Percentiles rank a stretch among this genome's conserved stretches.
Evolutionary conservation across 2,113 vertebrate species (phyloP).

Genomic region (Callospermophilus lateralis): DNA sequence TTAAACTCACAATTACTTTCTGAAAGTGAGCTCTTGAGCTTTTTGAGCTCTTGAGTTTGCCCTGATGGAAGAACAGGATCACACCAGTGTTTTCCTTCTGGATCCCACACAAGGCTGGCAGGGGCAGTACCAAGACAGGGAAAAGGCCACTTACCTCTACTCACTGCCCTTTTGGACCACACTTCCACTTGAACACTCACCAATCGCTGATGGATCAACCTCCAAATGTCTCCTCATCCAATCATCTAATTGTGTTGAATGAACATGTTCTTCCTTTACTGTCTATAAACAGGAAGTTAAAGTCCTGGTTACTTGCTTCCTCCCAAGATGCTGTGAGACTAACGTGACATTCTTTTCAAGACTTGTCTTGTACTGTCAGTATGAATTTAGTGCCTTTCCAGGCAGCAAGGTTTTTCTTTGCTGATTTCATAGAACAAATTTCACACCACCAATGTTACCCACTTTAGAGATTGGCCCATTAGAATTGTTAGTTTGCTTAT

Average conservation of each 20-base stretch:
- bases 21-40: background rate
- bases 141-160: background rate
- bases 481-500: background rate
- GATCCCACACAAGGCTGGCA: background rate
- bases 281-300: background rate
- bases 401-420: conserved; percentile 60
- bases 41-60: background rate
- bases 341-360: conserved; percentile 42
- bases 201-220: background rate
- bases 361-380: conserved; percentile 11
- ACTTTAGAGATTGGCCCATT: background rate
- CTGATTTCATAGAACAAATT: conserved; percentile 50
- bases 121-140: background rate
- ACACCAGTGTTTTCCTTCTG: background rate
- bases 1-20: background rate
- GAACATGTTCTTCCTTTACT: background rate
- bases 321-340: background rate
- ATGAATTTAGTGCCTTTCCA: conserved; percentile 66
- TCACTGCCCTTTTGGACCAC: background rate
- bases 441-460: background rate
- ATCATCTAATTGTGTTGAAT: background rate
- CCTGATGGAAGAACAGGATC: background rate
- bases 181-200: background rate
- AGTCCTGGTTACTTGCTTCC: conserved; percentile 17
- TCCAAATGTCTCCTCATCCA: background rate